A percentile compares a stretch with the other conserved stretches of the same genome.
Evolutionary conservation across 2,797 vertebrate species (phyloP).

Genomic region (Oreortyx pictus): DNA sequence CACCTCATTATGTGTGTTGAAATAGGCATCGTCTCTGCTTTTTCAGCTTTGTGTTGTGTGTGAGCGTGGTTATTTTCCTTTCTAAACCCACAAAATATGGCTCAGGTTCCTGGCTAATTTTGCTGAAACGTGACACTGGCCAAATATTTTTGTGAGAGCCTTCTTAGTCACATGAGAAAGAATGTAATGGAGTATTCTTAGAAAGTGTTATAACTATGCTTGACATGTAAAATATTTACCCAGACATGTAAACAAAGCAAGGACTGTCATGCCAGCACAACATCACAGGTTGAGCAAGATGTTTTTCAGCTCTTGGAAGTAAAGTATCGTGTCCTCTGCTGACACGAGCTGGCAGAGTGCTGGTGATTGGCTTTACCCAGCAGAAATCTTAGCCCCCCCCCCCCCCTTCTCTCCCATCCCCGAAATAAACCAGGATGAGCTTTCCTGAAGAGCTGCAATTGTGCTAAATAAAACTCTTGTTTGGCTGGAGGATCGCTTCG

Average conservation of each 20-base stretch:
- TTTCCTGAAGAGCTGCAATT: slow-evolving; percentile 20
- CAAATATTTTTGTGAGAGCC: slow-evolving; percentile 37
- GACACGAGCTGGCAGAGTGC: not conserved
- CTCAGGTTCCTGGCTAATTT: not conserved
- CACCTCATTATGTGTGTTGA: not conserved
- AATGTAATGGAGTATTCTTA: slow-evolving; percentile 53
- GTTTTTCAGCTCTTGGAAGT: slow-evolving; percentile 47
- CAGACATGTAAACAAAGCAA: slow-evolving; percentile 27
- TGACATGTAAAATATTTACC: slow-evolving; percentile 19
- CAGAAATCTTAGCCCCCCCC: not conserved
- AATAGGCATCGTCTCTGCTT: not conserved
- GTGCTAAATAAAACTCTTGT: slow-evolving; percentile 26
- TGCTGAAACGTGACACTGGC: not conserved
- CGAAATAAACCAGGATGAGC: slow-evolving; percentile 33
- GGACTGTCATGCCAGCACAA: not conserved
- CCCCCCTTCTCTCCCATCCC: not conserved
- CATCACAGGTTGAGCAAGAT: not conserved
- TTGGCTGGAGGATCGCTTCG: not conserved
- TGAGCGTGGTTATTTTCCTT: not conserved
- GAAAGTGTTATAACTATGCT: slow-evolving; percentile 44
- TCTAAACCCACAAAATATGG: not conserved
- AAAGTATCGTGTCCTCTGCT: not conserved
- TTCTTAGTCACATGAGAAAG: slow-evolving; percentile 2
- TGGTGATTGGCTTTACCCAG: not conserved
- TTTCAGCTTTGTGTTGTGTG: not conserved